Percentiles rank a stretch among this genome's conserved stretches.
phyloP scores from a whole-genome alignment of 2,797 vertebrate species.

The Monodelphis domestica region DNA sequence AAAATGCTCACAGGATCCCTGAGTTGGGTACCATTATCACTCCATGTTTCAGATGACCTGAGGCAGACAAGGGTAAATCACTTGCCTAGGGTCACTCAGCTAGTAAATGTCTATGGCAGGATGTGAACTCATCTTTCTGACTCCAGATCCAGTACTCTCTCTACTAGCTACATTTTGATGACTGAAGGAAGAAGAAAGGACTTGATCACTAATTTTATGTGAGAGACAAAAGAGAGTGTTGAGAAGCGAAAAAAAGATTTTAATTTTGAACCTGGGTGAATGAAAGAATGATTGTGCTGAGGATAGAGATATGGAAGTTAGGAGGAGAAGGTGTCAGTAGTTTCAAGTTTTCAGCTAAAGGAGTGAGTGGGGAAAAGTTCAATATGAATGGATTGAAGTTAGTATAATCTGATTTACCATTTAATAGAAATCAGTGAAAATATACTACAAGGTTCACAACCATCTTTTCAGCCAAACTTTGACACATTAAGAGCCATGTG shows the following conservation, averaged over 20 bases:
- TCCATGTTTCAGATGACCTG: neutral
- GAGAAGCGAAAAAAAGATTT: neutral
- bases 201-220: neutral
- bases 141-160: neutral
- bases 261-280: neutral
- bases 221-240: neutral
- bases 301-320: neutral
- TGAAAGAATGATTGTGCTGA: neutral
- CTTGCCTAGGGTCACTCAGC: neutral
- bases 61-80: neutral
- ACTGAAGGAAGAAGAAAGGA: neutral
- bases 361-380: neutral
- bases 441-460: neutral
- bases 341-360: neutral
- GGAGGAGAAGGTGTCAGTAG: neutral
- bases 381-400: neutral
- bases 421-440: neutral
- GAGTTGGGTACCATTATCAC: neutral
- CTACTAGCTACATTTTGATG: neutral
- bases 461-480: neutral
- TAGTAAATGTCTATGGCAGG: neutral
- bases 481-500: neutral
- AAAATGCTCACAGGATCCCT: neutral
- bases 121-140: neutral
- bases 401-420: neutral